Percentiles rank a stretch among this genome's conserved stretches.
phyloP scores from a whole-genome alignment of 2,113 vertebrate genomes.

The Chaetops frenatus region DNA sequence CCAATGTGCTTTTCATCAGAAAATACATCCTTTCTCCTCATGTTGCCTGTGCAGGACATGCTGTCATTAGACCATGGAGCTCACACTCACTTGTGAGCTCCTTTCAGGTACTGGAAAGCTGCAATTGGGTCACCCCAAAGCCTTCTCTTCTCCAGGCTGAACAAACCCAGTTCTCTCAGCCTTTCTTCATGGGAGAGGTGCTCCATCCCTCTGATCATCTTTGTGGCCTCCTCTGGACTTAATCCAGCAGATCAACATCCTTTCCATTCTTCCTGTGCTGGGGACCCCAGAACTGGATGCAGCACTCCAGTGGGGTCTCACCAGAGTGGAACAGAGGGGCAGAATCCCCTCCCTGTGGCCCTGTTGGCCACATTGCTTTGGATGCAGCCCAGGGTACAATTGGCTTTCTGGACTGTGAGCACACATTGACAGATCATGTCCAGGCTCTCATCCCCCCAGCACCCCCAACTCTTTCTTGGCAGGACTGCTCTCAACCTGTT shows the following conservation, averaged over 20 bases:
- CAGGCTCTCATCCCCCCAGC: background rate
- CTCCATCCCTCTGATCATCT: background rate
- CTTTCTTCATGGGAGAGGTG: background rate
- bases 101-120: background rate
- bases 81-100: background rate
- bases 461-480: accelerated
- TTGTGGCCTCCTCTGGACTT: background rate
- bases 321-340: background rate
- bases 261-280: accelerated
- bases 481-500: background rate
- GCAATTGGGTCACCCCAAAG: background rate
- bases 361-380: background rate
- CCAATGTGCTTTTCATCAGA: background rate
- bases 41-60: background rate
- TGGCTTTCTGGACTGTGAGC: background rate
- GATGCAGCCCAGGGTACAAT: background rate
- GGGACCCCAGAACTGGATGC: background rate
- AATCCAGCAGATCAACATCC: accelerated
- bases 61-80: background rate
- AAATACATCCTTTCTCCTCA: background rate
- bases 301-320: background rate
- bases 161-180: background rate
- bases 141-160: background rate
- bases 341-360: background rate
- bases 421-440: background rate